Evolutionary conservation across 2,113 vertebrate genomes (phyloP).

Genomic region (Rhineura floridana): DNA sequence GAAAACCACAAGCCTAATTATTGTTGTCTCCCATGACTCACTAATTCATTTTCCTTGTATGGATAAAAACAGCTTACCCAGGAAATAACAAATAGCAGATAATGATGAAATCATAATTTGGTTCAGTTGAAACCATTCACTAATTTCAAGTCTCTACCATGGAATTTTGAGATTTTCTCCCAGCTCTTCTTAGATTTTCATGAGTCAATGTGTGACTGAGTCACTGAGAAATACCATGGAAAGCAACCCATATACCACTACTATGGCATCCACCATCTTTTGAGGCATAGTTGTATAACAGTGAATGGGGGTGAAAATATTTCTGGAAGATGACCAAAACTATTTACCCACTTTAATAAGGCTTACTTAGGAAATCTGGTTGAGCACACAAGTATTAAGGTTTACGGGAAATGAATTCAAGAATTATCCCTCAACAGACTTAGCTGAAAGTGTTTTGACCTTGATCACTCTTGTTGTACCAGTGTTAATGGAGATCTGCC

Average conservation of each 20-base stretch:
- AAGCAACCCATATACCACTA: too few relatives aligned
- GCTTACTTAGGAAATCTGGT: background rate
- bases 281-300: background rate
- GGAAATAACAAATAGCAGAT: background rate
- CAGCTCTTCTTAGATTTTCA: background rate
- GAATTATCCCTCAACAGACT: too few relatives aligned
- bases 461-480: too few relatives aligned
- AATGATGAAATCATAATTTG: background rate
- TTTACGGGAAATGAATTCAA: too few relatives aligned
- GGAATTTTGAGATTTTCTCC: background rate
- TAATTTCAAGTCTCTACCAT: background rate
- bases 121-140: background rate
- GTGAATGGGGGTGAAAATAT: background rate
- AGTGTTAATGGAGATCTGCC: too few relatives aligned
- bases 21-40: background rate
- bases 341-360: too few relatives aligned
- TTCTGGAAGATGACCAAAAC: background rate
- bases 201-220: background rate
- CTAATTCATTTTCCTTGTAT: background rate
- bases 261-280: too few relatives aligned
- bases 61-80: background rate
- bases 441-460: background rate
- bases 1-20: background rate
- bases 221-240: background rate
- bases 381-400: background rate